Percentiles rank a stretch among this genome's conserved stretches.
Evolutionary conservation across 2,113 vertebrate genomes (phyloP).

Genomic region (Phyllopteryx taeniolatus): DNA sequence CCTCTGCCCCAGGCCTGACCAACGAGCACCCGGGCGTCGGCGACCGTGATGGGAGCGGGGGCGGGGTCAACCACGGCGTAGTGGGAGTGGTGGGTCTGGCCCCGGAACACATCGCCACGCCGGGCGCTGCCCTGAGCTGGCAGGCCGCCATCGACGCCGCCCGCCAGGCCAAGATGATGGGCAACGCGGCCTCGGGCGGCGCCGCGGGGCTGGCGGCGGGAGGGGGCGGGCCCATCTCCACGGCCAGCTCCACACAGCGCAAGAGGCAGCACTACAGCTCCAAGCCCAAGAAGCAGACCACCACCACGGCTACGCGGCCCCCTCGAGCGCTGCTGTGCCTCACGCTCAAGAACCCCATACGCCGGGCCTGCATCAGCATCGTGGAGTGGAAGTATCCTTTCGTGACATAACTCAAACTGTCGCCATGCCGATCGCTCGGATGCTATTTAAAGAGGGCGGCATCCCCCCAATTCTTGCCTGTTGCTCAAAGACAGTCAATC

Average conservation of each 20-base stretch:
- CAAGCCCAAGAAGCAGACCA: conserved; percentile 95
- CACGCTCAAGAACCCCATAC: conserved; percentile 96
- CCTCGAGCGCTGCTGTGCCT: conserved; percentile 94
- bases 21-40: conserved; percentile 76
- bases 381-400: conserved; percentile 99
- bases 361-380: conserved; percentile 97
- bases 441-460: too few species aligned
- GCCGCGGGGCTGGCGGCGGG: conserved; percentile 56
- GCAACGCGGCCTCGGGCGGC: conserved; percentile 67
- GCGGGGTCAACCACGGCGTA: conserved; percentile 61
- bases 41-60: conserved; percentile 60
- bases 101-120: conserved; percentile 90
- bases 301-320: conserved; percentile 85
- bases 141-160: conserved; percentile 96
- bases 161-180: conserved; percentile 95
- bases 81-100: conserved; percentile 85
- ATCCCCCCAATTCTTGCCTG: too few species aligned
- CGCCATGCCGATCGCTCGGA: background rate
- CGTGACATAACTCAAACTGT: background rate
- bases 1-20: conserved; percentile 75
- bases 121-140: conserved; percentile 93
- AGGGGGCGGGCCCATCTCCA: conserved; percentile 88
- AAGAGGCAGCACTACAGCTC: conserved; percentile 91
- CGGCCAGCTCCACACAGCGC: conserved; percentile 91
- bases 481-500: too few species aligned